Base-by-base conservation (phyloP, 1,140 invertebrate species). In the Tetranychus cinnabarinus region DNA sequence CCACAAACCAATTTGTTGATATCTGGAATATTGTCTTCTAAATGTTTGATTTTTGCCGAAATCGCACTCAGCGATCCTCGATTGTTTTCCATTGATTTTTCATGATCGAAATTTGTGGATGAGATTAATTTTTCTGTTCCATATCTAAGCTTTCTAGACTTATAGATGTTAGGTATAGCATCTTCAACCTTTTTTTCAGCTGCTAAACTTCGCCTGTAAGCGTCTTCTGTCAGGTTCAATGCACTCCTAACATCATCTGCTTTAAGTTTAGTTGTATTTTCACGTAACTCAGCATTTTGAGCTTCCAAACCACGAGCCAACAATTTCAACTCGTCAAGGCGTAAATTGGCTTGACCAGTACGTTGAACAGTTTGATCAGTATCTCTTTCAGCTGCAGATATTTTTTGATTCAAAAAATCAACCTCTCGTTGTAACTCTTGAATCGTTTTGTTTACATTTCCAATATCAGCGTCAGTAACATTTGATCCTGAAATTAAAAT, bases 201-300 rank as follows among this genome's bases (percentile, higher is more conserved):
- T 66, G 85, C 78, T 52, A 72, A 79, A 71, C 74, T 78, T 67
- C 75, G 85, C 67, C 72, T 80, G 69, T 81, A 72, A 42, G 82
- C 88, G 77, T 77, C 85, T 36, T 83, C 77, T 0, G 89, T 95
- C 3, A 93, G 78, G 69, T 88, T 91, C 52, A 93, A 75, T 2
- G 91, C 91, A 54, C 91, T 79, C 75, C 91, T 86, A 46, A 96
- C 85, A 73, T 96, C 91, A 5, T 83, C 85, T 74, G 95, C 90
- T 72, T 95, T 88, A 34, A 97, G 45, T 79, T 74, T 72, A 95
- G 89, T 95, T 13, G 88, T 88, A 69, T 89, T 88, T 59, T 82
- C 80, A 66, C 83, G 82, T 34, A 97, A 74, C 39, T 83, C 77
- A 57, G 78, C 72, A 1, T 84, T 85, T 4, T 74, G 4, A 77